phyloP scores from a whole-genome alignment of 2,888 invertebrate genomes.

The Isoperla grammatica region DNA sequence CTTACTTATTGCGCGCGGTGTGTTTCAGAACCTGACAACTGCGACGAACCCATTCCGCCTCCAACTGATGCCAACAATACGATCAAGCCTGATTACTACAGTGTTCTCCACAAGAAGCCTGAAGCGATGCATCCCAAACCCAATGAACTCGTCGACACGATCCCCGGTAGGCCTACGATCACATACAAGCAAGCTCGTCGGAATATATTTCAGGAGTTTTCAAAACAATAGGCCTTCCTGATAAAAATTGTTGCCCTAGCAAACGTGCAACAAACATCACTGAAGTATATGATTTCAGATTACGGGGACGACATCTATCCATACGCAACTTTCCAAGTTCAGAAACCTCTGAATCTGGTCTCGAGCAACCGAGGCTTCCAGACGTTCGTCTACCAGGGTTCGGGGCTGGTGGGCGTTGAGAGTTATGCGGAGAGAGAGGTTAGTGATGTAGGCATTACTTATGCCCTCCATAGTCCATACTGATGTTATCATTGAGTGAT shows the following conservation, averaged over 20 bases:
- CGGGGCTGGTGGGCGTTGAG: conserved; percentile 26
- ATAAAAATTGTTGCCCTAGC: too few relatives aligned
- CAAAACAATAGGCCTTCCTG: too few relatives aligned
- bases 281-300: conserved; percentile 21
- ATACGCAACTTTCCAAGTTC: conserved; percentile 32
- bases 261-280: background rate
- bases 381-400: conserved; percentile 31
- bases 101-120: conserved; percentile 23
- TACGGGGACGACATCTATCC: conserved; percentile 33
- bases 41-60: conserved; percentile 11
- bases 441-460: too few relatives aligned
- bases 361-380: conserved; percentile 30
- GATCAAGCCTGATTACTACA: conserved; percentile 27
- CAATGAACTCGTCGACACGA: background rate
- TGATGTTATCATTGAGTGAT: too few relatives aligned
- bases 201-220: too few relatives aligned
- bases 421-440: conserved; percentile 28
- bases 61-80: conserved; percentile 11
- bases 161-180: background rate
- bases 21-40: conserved; percentile 25
- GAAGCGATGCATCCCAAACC: background rate
- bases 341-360: conserved; percentile 24
- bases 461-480: too few relatives aligned
- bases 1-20: too few relatives aligned
- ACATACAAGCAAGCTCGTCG: too few relatives aligned